Evolutionary conservation across 2,888 invertebrate genomes (phyloP), one percentile per base, ranked within the genome.

Genomic region (Hydriomena furcata): DNA sequence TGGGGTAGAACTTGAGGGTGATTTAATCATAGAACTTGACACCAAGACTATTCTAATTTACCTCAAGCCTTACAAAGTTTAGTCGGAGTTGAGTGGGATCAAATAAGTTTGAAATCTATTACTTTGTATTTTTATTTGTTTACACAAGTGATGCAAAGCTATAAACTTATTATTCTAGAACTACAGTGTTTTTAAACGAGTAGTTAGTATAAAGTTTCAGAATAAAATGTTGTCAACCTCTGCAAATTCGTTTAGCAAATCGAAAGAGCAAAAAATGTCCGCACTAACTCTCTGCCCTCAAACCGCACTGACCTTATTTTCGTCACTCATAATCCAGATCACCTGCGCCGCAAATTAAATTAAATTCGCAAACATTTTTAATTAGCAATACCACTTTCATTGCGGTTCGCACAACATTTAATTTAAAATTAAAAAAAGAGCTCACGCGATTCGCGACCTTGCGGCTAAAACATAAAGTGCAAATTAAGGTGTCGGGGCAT

Each of bases 351-450:
- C 58, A 55, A 52, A 52, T 63, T 55, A 58, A 54, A 58, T 62
- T 56, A 61, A 61, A 64, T 58, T 56, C 51, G 61, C 63, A 66
- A 68, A 62, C 62, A 53, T 71, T 74, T 76, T 76, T 76, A 75
- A 81, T 77, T 78, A 81, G 71, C 73, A 64, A 65, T 68, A 68
- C 69, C 66, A 72, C 68, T 77, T 78, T 72, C 72, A 74, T 73
- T 67, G 68, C 66, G 65, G 69, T 68, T 60, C 56, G 64, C 64
- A 58, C 63, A 49, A 61, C 61, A 63, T 69, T 68, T 65, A 58
- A 57, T 60, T 61, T 58, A 46, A 50, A 63, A 71, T 66, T 59
- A 67, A 69, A 70, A 61, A 60, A 57, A 25, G 13, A 10, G 0
- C 0, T 1, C 52, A 52, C 10, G 2, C 42, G 0, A 71, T 66